Conservation (phyloP, 2,797 vertebrate species). For the Astyanax mexicanus region DNA sequence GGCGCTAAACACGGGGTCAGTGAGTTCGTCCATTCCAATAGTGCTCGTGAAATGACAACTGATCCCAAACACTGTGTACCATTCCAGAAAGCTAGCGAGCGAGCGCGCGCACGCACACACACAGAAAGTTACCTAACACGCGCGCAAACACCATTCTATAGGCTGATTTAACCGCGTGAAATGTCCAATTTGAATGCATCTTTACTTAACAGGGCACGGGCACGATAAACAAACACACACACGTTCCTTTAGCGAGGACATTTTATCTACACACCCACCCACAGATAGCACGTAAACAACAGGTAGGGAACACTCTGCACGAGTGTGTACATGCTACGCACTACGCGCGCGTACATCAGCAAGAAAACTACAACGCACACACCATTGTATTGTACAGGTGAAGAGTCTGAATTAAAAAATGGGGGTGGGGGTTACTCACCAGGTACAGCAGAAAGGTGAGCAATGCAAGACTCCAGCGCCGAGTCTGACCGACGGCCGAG, state of each 20-base stretch:
- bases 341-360: neutral
- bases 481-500: constrained; percentile 94
- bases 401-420: neutral
- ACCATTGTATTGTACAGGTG: no score
- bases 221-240: neutral
- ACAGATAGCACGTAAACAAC: constrained; percentile 36
- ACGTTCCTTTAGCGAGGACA: neutral
- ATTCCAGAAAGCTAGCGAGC: constrained; percentile 48
- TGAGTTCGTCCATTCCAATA: constrained; percentile 76
- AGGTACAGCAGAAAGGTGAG: constrained; percentile 97
- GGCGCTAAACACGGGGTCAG: constrained; percentile 76
- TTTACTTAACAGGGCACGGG: neutral
- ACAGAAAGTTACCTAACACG: neutral
- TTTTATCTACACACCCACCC: neutral
- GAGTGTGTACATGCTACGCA: neutral
- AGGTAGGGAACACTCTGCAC: neutral
- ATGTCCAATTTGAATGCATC: neutral
- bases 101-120: neutral
- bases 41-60: constrained; percentile 78
- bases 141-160: neutral
- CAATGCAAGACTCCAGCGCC: constrained; percentile 95
- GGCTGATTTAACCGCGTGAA: neutral
- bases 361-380: neutral
- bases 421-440: constrained; percentile 83
- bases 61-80: constrained; percentile 62